Evolutionary conservation across 2,888 invertebrate genomes (phyloP).

Genomic region (Agrochola circellaris): DNA sequence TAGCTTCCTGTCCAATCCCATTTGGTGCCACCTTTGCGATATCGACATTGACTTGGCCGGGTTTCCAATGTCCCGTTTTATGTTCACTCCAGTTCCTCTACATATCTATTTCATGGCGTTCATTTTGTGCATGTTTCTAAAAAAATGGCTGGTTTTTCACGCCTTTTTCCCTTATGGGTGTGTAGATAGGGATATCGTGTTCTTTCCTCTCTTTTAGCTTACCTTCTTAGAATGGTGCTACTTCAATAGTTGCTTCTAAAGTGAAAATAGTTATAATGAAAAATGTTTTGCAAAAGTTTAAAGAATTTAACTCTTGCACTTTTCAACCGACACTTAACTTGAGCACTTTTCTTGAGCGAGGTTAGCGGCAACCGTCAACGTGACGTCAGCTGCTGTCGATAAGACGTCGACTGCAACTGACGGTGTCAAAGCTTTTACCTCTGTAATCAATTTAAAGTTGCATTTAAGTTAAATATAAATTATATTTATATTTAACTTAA

Average conservation of each 20-base stretch:
- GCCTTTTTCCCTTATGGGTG: neutral
- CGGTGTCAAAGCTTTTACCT: slow-evolving; percentile 22
- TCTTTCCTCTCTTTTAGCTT: neutral
- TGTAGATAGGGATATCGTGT: neutral
- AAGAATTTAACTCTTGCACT: neutral
- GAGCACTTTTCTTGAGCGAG: slow-evolving; percentile 1
- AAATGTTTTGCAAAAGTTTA: slow-evolving; percentile 5
- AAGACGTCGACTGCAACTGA: slow-evolving; percentile 7
- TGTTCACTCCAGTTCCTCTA: slow-evolving; percentile 31
- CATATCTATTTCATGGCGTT: slow-evolving; percentile 47
- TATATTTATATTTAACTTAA: too few species aligned
- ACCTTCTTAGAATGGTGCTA: neutral
- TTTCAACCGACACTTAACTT: neutral
- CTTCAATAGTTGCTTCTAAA: neutral
- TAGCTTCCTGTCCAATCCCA: slow-evolving; percentile 56
- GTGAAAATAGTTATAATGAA: neutral
- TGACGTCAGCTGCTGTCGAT: slow-evolving; percentile 9
- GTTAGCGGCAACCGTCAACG: slow-evolving; percentile 6
- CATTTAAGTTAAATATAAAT: too few species aligned
- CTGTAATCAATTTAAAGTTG: slow-evolving; percentile 4
- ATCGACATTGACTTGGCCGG: slow-evolving; percentile 36
- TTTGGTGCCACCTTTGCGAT: slow-evolving; percentile 54
- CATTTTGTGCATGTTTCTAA: slow-evolving; percentile 30
- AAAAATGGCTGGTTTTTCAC: slow-evolving; percentile 20
- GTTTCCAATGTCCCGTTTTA: slow-evolving; percentile 56